Base-by-base conservation (phyloP, 30 jellyfish, hydroid and myxozoan species). In the Euphysa ruthae region DNA sequence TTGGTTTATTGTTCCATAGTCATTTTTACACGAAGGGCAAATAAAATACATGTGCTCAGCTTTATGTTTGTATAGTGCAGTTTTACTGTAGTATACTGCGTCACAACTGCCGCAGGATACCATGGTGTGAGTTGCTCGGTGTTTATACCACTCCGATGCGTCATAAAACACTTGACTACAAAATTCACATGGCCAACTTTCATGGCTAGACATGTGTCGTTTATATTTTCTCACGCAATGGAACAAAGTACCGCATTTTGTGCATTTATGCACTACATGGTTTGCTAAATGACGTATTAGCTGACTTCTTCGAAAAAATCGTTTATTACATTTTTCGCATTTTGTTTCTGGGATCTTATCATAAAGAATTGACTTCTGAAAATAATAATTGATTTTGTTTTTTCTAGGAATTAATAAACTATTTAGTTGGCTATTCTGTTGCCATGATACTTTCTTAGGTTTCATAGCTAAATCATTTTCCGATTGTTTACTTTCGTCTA, bases 121-220 rank as follows among this genome's bases (percentile, higher is more conserved):
- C 80, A 68, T 68, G 1, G 80, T 68, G 73, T 68, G 80, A n/a
- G 24, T 43, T 15, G 80, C 80, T 23, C 80, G 46, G 24, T 68
- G 80, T 2, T 68, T 46, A 29, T 68, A 68, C 80, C 80, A 68
- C 7, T 72, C 80, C n/a, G 80, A 68, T 25, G 80, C 80, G 33
- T 68, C 80, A 58, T 43, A 68, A 29, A 68, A 68, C 31, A 30
- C 80, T 43, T 68, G 73, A 19, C 49, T 43, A 69, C 80, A 68
- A 50, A 68, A 68, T 18, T 68, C 80, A 21, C 80, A 68, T 15
- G 80, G 80, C 31, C 30, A 68, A 20, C 70, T 68, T 34, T 68
- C 80, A 43, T 68, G 80, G 44, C 43, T 49, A 15, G 43, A 27
- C 19, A 68, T 22, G 32, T 68, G 80, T 26, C 69, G 51, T 50